Percentiles rank a stretch among this genome's conserved stretches.
phyloP scores from a whole-genome alignment of 1,140 invertebrate genomes.

The Conus betulinus region DNA sequence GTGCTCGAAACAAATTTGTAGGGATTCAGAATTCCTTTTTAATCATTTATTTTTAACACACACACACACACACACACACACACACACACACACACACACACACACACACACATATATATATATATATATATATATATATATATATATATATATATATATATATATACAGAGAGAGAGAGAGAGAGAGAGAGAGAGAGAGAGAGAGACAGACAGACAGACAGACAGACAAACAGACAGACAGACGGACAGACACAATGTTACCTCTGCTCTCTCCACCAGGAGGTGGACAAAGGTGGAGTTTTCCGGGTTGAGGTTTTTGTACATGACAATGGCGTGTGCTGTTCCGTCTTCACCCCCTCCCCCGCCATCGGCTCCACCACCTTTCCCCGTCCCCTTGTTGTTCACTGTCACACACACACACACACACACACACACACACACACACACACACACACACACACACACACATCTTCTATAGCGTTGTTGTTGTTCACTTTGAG shows the following conservation, averaged over 20 bases:
- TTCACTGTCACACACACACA: background rate
- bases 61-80: background rate
- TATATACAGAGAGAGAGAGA: background rate
- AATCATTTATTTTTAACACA: too few species aligned
- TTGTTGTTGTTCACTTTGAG: too few species aligned
- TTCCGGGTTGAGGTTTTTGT: constrained; percentile 55
- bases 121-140: too few species aligned
- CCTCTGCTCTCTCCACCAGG: constrained; percentile 62
- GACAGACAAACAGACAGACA: background rate
- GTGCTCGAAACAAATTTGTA: too few species aligned
- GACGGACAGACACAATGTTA: constrained; percentile 30
- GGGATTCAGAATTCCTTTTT: too few species aligned
- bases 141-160: background rate
- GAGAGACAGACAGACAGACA: background rate
- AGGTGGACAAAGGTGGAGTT: constrained; percentile 58
- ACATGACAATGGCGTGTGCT: constrained; percentile 61
- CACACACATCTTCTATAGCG: too few species aligned
- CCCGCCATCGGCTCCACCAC: constrained; percentile 35
- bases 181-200: background rate
- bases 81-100: background rate
- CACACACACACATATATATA: background rate
- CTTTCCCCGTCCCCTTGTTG: background rate
- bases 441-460: background rate
- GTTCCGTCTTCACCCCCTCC: constrained; percentile 36
- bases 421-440: too few species aligned